phyloP scores from a whole-genome alignment of 1,140 invertebrate genomes.

The Maconellicoccus hirsutus region DNA sequence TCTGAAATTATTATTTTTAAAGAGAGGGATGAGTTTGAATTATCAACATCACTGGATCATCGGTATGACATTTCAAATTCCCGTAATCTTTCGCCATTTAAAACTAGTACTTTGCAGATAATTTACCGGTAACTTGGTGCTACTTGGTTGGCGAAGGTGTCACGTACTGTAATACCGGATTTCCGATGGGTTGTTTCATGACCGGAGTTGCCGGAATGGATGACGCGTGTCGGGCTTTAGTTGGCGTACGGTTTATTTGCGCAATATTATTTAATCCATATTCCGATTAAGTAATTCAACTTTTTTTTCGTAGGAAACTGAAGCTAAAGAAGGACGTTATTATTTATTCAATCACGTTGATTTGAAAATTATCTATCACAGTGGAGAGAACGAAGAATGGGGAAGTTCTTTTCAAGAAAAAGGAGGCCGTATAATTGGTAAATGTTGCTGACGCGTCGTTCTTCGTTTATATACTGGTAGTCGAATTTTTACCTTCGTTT shows the following conservation, averaged over 20 bases:
- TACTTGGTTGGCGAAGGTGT: slow-evolving; percentile 64
- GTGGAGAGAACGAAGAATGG: slow-evolving; percentile 73
- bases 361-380: slow-evolving; percentile 84
- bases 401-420: slow-evolving; percentile 56
- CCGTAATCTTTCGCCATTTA: slow-evolving; percentile 13
- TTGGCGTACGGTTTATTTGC: slow-evolving; percentile 24
- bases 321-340: slow-evolving; percentile 38
- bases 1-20: slow-evolving; percentile 64
- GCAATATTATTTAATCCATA: slow-evolving; percentile 21
- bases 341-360: slow-evolving; percentile 97
- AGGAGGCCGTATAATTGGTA: slow-evolving; percentile 80
- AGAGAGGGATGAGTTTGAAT: slow-evolving; percentile 88
- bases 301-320: not conserved
- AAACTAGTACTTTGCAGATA: slow-evolving; percentile 43
- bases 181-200: slow-evolving; percentile 88
- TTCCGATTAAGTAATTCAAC: not conserved
- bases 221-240: slow-evolving; percentile 23
- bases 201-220: slow-evolving; percentile 15
- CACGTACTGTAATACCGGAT: slow-evolving; percentile 84
- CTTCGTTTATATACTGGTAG: not conserved
- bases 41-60: slow-evolving; percentile 99
- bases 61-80: slow-evolving; percentile 37
- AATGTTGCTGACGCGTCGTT: slow-evolving; percentile 29
- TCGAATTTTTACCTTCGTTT: not conserved
- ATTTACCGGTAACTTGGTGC: slow-evolving; percentile 96